These are phyloP conservation scores for Scaptomyza parva DNA, from an alignment of 2,888 invertebrate genomes.

Conservation along the genomic window DNA sequence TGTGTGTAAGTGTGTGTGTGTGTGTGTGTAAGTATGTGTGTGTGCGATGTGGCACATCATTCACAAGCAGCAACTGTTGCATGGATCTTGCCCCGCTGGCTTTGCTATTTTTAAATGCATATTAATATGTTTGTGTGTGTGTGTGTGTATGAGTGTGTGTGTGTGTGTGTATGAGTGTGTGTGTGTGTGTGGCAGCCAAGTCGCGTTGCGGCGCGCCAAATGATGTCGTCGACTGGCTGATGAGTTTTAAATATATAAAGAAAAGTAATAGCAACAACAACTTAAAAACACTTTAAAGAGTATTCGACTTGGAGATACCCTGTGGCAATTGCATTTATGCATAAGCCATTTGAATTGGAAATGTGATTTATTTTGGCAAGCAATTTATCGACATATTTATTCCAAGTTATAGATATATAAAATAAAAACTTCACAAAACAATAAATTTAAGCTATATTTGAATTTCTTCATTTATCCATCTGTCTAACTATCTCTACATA, in stretches of 20 bases:
- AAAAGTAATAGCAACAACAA: constrained; percentile 38
- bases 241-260: constrained; percentile 72
- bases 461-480: too few species aligned
- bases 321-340: neutral
- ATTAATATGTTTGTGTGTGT: constrained; percentile 46
- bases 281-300: neutral
- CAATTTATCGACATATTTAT: neutral
- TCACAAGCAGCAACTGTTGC: constrained; percentile 60
- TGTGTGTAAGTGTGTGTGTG: neutral
- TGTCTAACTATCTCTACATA: neutral
- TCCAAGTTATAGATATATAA: too few species aligned
- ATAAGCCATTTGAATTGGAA: too few species aligned
- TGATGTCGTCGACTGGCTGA: constrained; percentile 78
- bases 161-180: constrained; percentile 26
- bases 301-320: neutral
- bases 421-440: too few species aligned
- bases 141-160: neutral
- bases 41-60: constrained; percentile 44
- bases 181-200: constrained; percentile 36
- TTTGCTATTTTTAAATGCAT: constrained; percentile 72
- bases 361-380: too few species aligned
- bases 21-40: neutral
- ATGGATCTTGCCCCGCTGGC: constrained; percentile 44
- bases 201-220: constrained; percentile 58
- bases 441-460: too few species aligned